Percentiles rank a stretch among this genome's conserved stretches.
Evolutionary conservation across 2,888 invertebrate genomes (phyloP).

Genomic region (Acanthosepion esculentum): DNA sequence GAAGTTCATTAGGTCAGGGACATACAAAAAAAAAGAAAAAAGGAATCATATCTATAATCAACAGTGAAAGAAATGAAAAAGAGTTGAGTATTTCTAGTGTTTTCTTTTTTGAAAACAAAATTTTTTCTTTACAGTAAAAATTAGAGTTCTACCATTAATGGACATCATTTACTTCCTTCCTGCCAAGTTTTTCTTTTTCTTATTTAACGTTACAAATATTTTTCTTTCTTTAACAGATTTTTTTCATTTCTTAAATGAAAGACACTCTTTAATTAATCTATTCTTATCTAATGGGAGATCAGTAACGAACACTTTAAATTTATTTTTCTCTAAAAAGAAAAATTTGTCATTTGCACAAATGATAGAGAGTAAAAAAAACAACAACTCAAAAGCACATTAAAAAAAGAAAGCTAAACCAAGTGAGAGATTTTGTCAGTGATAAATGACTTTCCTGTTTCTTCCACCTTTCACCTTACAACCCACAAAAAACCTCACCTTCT

Average conservation of each 20-base stretch:
- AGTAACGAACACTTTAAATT: constrained; percentile 33
- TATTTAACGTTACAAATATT: background rate
- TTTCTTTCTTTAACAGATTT: background rate
- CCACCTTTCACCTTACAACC: background rate
- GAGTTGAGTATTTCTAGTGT: background rate
- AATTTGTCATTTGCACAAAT: constrained; percentile 33
- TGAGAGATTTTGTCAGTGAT: constrained; percentile 33
- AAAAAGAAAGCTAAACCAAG: background rate
- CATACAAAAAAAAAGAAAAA: background rate
- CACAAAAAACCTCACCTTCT: background rate
- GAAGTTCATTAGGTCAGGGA: constrained; percentile 33
- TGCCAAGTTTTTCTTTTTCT: background rate
- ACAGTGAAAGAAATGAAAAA: background rate
- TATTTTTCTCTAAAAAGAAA: background rate
- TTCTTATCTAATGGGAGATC: constrained; percentile 33
- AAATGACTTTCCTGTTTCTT: background rate
- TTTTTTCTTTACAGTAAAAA: background rate
- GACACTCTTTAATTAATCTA: constrained; percentile 33
- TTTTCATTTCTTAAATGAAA: background rate
- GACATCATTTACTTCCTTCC: background rate
- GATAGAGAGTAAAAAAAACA: background rate
- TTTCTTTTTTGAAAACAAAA: no score
- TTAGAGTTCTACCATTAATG: constrained; percentile 8
- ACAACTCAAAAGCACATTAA: background rate
- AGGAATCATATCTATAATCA: background rate